Evolutionary conservation across 2,797 vertebrate genomes (phyloP), one percentile per base, ranked within the genome.

Genomic region (Odontamblyopus lacepedii): DNA sequence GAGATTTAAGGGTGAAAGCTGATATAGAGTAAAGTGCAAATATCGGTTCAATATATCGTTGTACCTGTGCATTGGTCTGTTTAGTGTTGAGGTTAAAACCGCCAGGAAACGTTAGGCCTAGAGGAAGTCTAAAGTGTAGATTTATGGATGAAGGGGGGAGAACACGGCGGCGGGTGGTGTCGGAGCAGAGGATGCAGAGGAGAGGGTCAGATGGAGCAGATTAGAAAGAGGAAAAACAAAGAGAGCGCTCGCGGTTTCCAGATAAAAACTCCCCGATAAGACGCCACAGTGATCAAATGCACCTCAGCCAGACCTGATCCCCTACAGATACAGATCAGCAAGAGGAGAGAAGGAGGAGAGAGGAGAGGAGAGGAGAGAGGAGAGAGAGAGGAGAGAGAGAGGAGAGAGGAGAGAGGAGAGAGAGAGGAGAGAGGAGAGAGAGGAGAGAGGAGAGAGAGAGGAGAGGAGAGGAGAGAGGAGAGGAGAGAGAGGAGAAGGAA

Each of bases 201-300:
- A 27, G 56, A 27, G 56, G 56, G 56, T 29, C 23, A 59, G 56
- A 59, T 59, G 26, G 26, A 59, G 23, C 23, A 59, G 56, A 59
- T 59, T 59, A 62, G 60, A 56, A 60, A 26, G 62, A 55, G 77
- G 73, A 67, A 71, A 85, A 80, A 81, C 85, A 83, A 84, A 88
- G 81, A 78, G 71, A 73, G 79, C 72, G 72, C 72, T 70, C 71
- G 76, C 35, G 72, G 70, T 64, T 78, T 83, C 81, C 74, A 83
- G 87, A 88, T 88, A 75, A 73, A 69, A 71, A 50, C 3, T 69
- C 67, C 0, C 69, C 67, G 85, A 87, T 87, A 87, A 87, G 75
- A 83, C 77, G 68, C 19, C 38, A 74, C 73, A 79, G 85, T 77
- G 86, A 91, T 91, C 87, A 88, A 87, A 90, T 70, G 76, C 67